These are phyloP conservation scores for Penelope pileata DNA, from an alignment of 2,113 vertebrate species.

Conservation along the genomic window DNA sequence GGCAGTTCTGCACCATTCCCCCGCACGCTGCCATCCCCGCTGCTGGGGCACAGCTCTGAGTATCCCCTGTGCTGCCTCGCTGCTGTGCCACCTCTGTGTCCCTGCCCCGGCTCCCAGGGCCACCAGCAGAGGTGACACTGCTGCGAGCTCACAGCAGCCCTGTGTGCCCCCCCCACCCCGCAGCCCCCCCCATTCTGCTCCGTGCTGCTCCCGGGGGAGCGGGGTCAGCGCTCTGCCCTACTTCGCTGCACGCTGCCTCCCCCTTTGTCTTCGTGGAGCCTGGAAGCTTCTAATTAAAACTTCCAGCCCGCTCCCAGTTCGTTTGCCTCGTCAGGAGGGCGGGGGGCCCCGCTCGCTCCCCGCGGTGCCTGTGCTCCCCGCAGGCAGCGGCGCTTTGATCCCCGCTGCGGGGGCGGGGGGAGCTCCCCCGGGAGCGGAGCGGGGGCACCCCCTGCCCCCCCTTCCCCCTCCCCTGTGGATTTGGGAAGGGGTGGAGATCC, in stretches of 20 bases:
- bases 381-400: not conserved
- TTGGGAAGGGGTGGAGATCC: too few relatives aligned
- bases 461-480: not conserved
- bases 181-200: not conserved
- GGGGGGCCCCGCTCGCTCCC: not conserved
- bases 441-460: not conserved
- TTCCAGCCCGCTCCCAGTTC: not conserved
- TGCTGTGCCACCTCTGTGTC: not conserved
- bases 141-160: not conserved
- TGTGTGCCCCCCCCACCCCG: not conserved
- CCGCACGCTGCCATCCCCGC: not conserved
- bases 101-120: not conserved
- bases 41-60: not conserved
- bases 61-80: not conserved
- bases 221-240: not conserved
- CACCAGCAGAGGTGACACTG: not conserved
- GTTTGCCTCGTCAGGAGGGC: not conserved
- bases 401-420: not conserved
- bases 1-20: not conserved
- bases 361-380: not conserved
- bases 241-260: not conserved
- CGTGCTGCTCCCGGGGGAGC: not conserved
- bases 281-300: slow-evolving; percentile 44
- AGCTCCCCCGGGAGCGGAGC: not conserved
- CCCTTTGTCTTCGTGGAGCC: not conserved